These are phyloP conservation scores for Chrysemys picta DNA, from an alignment of 2,113 vertebrate species.

Conservation along the genomic window DNA sequence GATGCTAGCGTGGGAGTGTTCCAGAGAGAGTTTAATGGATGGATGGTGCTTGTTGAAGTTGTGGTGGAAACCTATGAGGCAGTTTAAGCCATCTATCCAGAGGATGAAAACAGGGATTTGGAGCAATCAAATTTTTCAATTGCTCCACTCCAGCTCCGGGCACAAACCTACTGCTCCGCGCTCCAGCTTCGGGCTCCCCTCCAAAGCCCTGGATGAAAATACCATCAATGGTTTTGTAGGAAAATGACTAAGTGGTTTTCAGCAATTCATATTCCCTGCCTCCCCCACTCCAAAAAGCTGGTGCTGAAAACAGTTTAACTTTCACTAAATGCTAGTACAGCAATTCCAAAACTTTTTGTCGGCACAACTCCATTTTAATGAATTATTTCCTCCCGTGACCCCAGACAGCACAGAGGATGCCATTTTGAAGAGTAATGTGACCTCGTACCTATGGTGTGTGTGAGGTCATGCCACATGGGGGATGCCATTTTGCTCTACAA, in stretches of 20 bases:
- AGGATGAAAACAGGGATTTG: background rate
- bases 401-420: background rate
- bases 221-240: background rate
- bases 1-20: background rate
- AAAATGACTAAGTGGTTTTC: background rate
- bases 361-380: background rate
- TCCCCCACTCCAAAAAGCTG: background rate
- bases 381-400: background rate
- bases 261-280: background rate
- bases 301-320: slow-evolving; percentile 1
- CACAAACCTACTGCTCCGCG: too few species aligned
- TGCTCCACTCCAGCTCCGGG: too few species aligned
- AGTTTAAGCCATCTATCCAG: background rate
- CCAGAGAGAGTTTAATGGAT: background rate
- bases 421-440: background rate
- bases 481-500: too few species aligned
- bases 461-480: too few species aligned
- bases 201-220: background rate
- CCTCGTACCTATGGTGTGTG: background rate
- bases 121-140: too few species aligned
- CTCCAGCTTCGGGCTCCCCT: too few species aligned
- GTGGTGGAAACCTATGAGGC: background rate
- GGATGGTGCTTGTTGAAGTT: background rate
- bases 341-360: background rate
- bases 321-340: background rate